Conservation (phyloP, 2,888 invertebrate genomes). For the Autographa gamma region DNA sequence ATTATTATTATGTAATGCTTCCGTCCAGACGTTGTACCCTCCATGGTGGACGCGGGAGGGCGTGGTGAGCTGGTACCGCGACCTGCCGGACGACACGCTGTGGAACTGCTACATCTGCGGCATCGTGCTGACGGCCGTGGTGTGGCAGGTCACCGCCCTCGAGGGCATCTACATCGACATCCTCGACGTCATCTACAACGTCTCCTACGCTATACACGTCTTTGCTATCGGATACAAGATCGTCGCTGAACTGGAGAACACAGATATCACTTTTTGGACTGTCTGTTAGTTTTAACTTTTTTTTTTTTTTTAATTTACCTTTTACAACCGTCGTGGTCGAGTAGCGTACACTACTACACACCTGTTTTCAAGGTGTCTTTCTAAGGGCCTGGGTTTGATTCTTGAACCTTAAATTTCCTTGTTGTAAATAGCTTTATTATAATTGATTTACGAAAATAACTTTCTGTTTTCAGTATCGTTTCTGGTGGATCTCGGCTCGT, state of each 20-base stretch:
- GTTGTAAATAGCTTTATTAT: too few relatives aligned
- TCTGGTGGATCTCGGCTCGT: conserved; percentile 69
- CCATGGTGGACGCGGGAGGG: conserved; percentile 66
- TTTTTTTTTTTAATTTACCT: too few relatives aligned
- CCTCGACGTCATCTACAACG: conserved; percentile 66
- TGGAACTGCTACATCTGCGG: conserved; percentile 75
- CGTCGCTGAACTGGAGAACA: conserved; percentile 46
- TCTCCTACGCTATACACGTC: conserved; percentile 69
- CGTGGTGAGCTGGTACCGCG: conserved; percentile 58
- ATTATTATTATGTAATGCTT: too few relatives aligned
- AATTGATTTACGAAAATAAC: too few relatives aligned
- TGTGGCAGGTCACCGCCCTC: conserved; percentile 56
- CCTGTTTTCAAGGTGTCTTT: too few relatives aligned
- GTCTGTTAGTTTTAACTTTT: conserved; percentile 55
- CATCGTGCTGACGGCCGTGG: conserved; percentile 61
- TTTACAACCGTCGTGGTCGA: too few relatives aligned
- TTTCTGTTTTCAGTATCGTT: conserved; percentile 66
- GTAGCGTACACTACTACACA: too few relatives aligned
- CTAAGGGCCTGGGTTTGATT: too few relatives aligned
- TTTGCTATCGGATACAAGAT: conserved; percentile 61
- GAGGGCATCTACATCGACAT: conserved; percentile 33
- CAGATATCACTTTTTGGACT: conserved; percentile 39
- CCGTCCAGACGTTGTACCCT: conserved; percentile 66
- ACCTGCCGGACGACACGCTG: conserved; percentile 66
- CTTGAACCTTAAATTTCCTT: too few relatives aligned